phyloP scores from a whole-genome alignment of 2,888 invertebrate genomes.

The Pammene aurita region DNA sequence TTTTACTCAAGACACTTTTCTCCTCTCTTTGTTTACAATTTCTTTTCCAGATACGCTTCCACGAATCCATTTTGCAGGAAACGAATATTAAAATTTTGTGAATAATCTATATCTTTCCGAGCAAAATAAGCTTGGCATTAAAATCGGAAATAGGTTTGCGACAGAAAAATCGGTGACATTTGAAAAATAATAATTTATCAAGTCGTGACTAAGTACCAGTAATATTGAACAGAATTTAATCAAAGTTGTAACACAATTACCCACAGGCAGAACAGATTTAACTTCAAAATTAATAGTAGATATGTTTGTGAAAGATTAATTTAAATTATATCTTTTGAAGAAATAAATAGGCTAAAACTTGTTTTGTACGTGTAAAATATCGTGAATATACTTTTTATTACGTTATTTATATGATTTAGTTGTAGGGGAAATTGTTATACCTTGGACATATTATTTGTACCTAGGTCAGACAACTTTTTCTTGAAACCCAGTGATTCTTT shows the following conservation, averaged over 20 bases:
- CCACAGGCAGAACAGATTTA: slow-evolving; percentile 4
- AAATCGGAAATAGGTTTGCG: slow-evolving; percentile 23
- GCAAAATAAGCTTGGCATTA: slow-evolving; percentile 30
- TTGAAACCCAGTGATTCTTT: too few relatives aligned
- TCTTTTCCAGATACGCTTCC: slow-evolving; percentile 34
- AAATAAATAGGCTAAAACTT: slow-evolving; percentile 15
- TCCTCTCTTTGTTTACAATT: slow-evolving; percentile 33
- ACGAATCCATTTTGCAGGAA: slow-evolving; percentile 33
- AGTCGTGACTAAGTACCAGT: not conserved
- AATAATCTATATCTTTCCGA: slow-evolving; percentile 35
- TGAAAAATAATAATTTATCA: slow-evolving; percentile 14
- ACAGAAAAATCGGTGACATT: slow-evolving; percentile 15
- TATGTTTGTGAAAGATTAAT: slow-evolving; percentile 3
- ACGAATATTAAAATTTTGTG: slow-evolving; percentile 37
- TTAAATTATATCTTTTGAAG: slow-evolving; percentile 44
- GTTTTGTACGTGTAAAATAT: not conserved
- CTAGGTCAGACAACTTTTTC: too few relatives aligned
- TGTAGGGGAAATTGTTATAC: too few relatives aligned
- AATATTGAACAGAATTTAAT: slow-evolving; percentile 4
- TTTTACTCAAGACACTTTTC: slow-evolving; percentile 27
- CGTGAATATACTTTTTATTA: not conserved
- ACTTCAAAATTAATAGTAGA: slow-evolving; percentile 19
- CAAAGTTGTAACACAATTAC: slow-evolving; percentile 8
- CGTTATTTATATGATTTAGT: not conserved
- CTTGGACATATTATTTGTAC: too few relatives aligned